A percentile compares a stretch with the other conserved stretches of the same genome.
phyloP scores from a whole-genome alignment of 1,140 invertebrate species.

The Harpegnathos saltator region DNA sequence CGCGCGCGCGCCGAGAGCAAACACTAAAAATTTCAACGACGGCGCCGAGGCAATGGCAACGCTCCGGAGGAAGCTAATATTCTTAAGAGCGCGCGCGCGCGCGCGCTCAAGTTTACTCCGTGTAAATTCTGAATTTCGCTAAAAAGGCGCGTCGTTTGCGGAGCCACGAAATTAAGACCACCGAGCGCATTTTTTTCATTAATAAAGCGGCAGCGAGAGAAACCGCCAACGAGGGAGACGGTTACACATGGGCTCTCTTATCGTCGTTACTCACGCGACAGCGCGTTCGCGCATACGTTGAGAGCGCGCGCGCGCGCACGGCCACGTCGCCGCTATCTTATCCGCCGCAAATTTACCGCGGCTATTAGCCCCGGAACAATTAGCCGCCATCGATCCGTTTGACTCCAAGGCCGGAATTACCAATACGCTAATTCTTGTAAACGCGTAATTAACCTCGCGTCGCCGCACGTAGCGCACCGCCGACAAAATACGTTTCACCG shows the following conservation, averaged over 20 bases:
- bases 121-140: neutral
- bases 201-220: neutral
- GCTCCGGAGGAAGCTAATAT: neutral
- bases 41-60: neutral
- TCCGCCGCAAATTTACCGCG: slow-evolving; percentile 42
- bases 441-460: slow-evolving; percentile 65
- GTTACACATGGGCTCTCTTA: too few relatives aligned
- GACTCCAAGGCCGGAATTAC: slow-evolving; percentile 56
- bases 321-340: slow-evolving; percentile 47
- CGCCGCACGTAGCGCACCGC: slow-evolving; percentile 34
- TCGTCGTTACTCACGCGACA: slow-evolving; percentile 17
- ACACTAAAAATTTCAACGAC: slow-evolving; percentile 1
- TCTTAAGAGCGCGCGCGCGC: too few relatives aligned
- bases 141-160: neutral
- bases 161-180: neutral
- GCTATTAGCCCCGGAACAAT: slow-evolving; percentile 43
- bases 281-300: neutral
- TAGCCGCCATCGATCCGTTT: slow-evolving; percentile 46
- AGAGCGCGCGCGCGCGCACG: too few relatives aligned
- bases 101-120: too few relatives aligned
- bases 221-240: too few relatives aligned
- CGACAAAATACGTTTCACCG: slow-evolving; percentile 42
- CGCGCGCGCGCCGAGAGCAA: neutral
- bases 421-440: slow-evolving; percentile 59
- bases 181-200: neutral